These are phyloP conservation scores for Oscheius sp. DNA, from an alignment of 2,888 invertebrate genomes.

Conservation along the genomic window DNA sequence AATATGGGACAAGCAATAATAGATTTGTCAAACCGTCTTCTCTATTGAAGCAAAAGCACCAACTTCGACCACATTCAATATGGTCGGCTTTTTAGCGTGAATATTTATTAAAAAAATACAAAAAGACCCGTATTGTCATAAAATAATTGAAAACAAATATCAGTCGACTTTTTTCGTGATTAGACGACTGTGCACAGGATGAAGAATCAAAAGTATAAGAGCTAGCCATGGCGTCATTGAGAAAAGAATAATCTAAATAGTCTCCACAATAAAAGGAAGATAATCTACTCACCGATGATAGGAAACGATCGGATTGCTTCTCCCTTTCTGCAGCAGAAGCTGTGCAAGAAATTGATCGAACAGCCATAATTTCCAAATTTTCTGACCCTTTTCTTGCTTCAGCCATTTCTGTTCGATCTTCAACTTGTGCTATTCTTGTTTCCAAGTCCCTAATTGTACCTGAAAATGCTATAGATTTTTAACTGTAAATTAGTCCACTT, in stretches of 20 bases:
- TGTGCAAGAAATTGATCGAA: background rate
- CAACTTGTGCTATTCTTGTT: background rate
- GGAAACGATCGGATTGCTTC: background rate
- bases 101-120: too few species aligned
- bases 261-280: background rate
- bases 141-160: background rate
- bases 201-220: conserved; percentile 40
- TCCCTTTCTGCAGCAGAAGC: background rate
- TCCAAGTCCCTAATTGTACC: conserved; percentile 10
- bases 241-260: conserved; percentile 48
- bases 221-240: conserved; percentile 55
- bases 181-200: conserved; percentile 47
- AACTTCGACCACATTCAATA: too few species aligned
- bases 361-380: conserved; percentile 10
- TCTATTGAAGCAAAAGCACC: too few species aligned
- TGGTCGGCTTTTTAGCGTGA: too few species aligned
- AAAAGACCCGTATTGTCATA: too few species aligned
- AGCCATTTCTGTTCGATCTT: background rate
- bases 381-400: background rate
- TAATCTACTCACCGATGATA: background rate
- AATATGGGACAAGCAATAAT: too few species aligned
- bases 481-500: background rate
- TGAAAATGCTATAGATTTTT: background rate
- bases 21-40: too few species aligned
- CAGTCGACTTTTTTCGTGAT: conserved; percentile 28